These are phyloP conservation scores for Macrophya alboannulata DNA, from an alignment of 2,888 invertebrate genomes.

Conservation along the genomic window DNA sequence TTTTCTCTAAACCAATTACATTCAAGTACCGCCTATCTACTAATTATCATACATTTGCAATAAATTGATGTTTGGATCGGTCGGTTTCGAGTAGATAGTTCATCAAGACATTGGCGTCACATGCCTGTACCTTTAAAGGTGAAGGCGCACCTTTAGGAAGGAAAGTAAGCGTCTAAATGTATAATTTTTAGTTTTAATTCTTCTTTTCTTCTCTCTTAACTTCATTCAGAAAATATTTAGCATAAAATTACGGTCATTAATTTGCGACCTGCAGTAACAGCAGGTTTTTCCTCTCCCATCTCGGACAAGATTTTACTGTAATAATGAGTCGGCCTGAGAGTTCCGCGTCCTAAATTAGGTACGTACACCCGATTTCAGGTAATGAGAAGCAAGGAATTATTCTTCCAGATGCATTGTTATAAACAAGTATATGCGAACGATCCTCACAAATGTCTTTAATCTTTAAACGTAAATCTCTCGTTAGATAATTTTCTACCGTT, in stretches of 20 bases:
- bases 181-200: background rate
- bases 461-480: background rate
- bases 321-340: background rate
- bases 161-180: background rate
- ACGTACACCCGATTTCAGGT: background rate
- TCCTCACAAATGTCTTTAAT: background rate
- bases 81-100: slow-evolving; percentile 20
- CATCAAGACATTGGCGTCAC: slow-evolving; percentile 16
- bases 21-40: background rate
- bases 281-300: background rate
- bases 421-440: background rate
- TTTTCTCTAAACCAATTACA: background rate
- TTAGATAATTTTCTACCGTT: background rate
- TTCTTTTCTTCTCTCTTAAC: background rate
- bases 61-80: background rate
- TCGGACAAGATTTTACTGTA: background rate
- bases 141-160: background rate
- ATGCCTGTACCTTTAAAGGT: background rate
- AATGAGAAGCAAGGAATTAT: background rate
- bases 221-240: background rate
- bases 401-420: background rate
- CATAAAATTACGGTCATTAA: background rate
- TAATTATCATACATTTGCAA: background rate
- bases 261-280: background rate
- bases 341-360: slow-evolving; percentile 30